Evolutionary conservation across 2,797 vertebrate genomes (phyloP), one percentile per base, ranked within the genome.

Genomic region (Hafferia zeledoni): DNA sequence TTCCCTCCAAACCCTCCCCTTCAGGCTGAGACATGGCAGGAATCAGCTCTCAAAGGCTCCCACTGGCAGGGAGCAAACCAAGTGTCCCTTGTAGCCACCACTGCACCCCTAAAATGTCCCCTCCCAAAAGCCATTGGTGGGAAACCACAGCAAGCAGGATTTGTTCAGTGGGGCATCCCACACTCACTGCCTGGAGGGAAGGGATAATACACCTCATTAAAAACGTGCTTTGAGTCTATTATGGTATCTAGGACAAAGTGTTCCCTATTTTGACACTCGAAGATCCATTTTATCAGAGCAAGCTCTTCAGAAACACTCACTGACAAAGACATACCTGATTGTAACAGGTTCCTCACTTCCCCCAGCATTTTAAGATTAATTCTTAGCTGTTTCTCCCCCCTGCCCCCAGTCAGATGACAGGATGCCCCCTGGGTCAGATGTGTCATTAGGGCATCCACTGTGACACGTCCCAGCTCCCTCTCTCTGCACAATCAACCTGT

Each of bases 221-320:
- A 92, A 80, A 68, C 9, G 18, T 64, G 91, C 78, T 13, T 44
- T 6, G 10, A 86, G 87, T 89, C 93, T 95, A 92, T 95, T 95
- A 70, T 18, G 22, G 92, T 90, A 95, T 94, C 94, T 95, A 84
- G 95, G 94, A 95, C 92, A 87, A 92, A 91, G 65, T 18, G 87
- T 95, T 95, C 93, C 86, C 87, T 93, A 9, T 89, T 95, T 89
- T 92, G 93, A 92, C 92, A 83, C 78, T 81, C 80, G 15, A 15
- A 92, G 93, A 85, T 80, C 18, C 9, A 89, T 87, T 91, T 95
- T 87, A 92, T 92, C 88, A 63, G 88, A 82, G 88, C 8, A 5
- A 88, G 60, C 89, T 94, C 83, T 92, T 92, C 81, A 90, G 93
- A 89, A 91, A 89, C 74, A 17, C 83, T 86, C 77, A 0, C 83